A percentile compares a stretch with the other conserved stretches of the same genome.
Evolutionary conservation across 64 coral and sea anemone genomes (phyloP).

Genomic region (Montipora efflorescens): DNA sequence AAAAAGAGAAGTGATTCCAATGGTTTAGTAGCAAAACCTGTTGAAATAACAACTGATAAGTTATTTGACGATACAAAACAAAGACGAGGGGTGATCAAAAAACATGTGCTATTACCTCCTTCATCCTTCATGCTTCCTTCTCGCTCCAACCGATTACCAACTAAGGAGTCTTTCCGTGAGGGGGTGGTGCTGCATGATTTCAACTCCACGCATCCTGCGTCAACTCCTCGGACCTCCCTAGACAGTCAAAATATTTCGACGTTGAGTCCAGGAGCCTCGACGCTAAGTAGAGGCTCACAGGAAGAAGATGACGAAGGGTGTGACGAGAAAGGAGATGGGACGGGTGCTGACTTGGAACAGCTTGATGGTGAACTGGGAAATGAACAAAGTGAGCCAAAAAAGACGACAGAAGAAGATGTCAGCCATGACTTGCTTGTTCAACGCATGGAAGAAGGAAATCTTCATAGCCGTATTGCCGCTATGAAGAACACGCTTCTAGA

Average conservation of each 20-base stretch:
- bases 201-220: background rate
- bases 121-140: constrained; percentile 34
- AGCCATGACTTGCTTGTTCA: background rate
- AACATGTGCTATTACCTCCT: constrained; percentile 15
- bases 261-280: background rate
- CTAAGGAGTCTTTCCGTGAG: background rate
- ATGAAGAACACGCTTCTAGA: constrained; percentile 60
- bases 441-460: background rate
- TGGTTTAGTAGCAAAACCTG: background rate
- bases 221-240: constrained; percentile 23
- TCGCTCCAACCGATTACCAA: background rate
- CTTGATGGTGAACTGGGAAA: background rate
- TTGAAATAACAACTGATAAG: background rate
- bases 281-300: background rate
- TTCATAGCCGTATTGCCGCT: constrained; percentile 31
- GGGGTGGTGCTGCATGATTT: background rate
- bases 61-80: background rate
- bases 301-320: background rate
- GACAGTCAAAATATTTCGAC: background rate
- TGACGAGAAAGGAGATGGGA: background rate
- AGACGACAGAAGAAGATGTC: background rate
- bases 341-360: background rate
- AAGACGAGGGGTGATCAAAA: background rate
- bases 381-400: background rate
- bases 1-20: background rate